Base-by-base conservation (phyloP, 2,113 vertebrate genomes). In the Ancistrus triradiatus region DNA sequence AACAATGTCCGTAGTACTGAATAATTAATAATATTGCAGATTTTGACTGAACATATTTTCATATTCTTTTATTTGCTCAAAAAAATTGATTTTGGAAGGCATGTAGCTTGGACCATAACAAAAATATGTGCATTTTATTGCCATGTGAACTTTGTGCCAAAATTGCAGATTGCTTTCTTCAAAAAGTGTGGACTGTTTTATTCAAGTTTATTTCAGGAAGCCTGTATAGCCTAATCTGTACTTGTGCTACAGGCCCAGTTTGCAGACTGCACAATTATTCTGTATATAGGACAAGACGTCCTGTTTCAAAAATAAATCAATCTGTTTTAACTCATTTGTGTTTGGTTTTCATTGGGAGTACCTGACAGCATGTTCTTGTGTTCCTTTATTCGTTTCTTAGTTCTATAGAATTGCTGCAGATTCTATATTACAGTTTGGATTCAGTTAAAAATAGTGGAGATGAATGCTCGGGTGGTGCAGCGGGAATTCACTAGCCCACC, bases 271-370 rank as follows among this genome's bases (percentile, higher is more conserved):
- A 69, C 49, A 58, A 62, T 37, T 56, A 13, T 55, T 58, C 62
- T 72, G 43, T 72, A 55, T 67, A 62, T 53, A 52, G 21, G 40
- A 63, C 18, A 11, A 43, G 21, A 14, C n/a, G 40, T 59, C 24
- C 27, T 43, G 5, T 33, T 65, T 14, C 15, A 52, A 52, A 31
- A 25, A 43, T 9, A 57, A 48, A 66, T 57, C 48, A 25, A 48
- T 57, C 27, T 25, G 28, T 47, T 56, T 4, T 9, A 56, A 25
- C 9, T 44, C 1, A 55, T 31, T 35, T 17, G 25, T 37, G 9
- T 56, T 47, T 55, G 3, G 13, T 31, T 35, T 18, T 55, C 4
- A 3, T 47, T 65, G 6, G 1, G 2, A 63, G 7, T 31, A n/a
- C n/a, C n/a, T n/a, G n/a, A n/a, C n/a, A n/a, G n/a, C n/a, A n/a